A percentile compares a stretch with the other conserved stretches of the same genome.
phyloP scores from a whole-genome alignment of 2,113 vertebrate species.

The Proterorhinus semilunaris region DNA sequence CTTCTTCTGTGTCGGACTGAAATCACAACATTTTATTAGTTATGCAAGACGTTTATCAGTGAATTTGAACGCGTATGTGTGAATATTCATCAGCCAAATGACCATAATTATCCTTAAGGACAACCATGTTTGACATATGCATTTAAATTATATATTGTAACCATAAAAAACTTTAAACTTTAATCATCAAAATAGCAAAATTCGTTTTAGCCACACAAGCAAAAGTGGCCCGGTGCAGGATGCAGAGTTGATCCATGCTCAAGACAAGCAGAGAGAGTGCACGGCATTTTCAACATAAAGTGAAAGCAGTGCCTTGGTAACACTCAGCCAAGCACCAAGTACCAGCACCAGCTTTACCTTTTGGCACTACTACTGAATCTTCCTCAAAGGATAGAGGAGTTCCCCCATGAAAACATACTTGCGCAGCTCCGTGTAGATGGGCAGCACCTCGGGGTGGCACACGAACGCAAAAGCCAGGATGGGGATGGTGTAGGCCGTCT shows the following conservation, averaged over 20 bases:
- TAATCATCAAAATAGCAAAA: neutral
- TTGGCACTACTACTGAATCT: slow-evolving; percentile 22
- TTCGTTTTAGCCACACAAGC: slow-evolving; percentile 16
- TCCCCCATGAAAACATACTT: slow-evolving; percentile 82
- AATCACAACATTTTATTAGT: slow-evolving; percentile 64
- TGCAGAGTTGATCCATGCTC: slow-evolving; percentile 48
- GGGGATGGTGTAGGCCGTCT: slow-evolving; percentile 98
- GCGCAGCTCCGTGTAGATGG: slow-evolving; percentile 97
- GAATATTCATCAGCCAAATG: neutral
- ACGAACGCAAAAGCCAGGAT: slow-evolving; percentile 99
- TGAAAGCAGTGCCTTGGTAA: slow-evolving; percentile 54
- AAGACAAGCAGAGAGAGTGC: slow-evolving; percentile 40
- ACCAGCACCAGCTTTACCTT: slow-evolving; percentile 29
- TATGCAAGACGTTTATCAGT: slow-evolving; percentile 18
- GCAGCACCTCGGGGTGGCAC: slow-evolving; percentile 97
- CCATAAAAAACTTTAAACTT: neutral
- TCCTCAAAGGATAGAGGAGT: slow-evolving; percentile 27
- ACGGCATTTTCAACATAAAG: slow-evolving; percentile 32
- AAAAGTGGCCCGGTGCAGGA: slow-evolving; percentile 45
- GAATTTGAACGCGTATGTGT: neutral
- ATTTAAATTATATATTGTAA: neutral
- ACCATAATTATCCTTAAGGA: slow-evolving; percentile 8
- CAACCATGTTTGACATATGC: slow-evolving; percentile 12
- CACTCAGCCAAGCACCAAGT: slow-evolving; percentile 60
- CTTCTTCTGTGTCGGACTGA: slow-evolving; percentile 90